Evolutionary conservation across 2,113 vertebrate species (phyloP), one percentile per base, ranked within the genome.

Genomic region (Saccopteryx bilineata): DNA sequence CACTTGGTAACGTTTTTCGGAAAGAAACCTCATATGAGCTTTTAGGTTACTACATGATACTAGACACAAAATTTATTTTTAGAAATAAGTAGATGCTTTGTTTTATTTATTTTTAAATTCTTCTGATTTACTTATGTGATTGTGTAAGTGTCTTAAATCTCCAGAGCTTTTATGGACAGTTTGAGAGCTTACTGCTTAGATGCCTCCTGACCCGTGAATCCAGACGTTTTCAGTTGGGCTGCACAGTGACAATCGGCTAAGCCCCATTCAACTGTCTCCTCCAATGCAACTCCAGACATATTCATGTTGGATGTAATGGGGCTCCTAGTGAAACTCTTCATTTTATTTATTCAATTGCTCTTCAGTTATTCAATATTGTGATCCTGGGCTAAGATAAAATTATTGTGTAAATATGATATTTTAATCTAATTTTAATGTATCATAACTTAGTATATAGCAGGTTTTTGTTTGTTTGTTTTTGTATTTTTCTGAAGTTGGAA

Each of bases 31-130:
- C 17, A 72, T 11, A 17, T 19, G 31, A 10, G 10, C 19, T 69
- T 84, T 50, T 48, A 33, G 58, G 8, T 66, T 80, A 74, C 13
- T 80, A 74, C 13, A 46, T 68, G 58, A 31, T 71, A 33, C 12
- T 72, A 58, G n/a, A 78, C 58, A 90, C 19, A 15, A 93, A 28
- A 48, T 93, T 92, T 71, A 31, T 9, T 65, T 58, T 58, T 31
- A 66, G 18, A 19, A 93, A 63, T 68, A 56, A 39, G 7, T 52
- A 4, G 76, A 65, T 48, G 23, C 4, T 54, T 76, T 69, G 26
- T 84, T 89, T 12, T 81, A 11, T 68, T 56, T 79, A 71, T 83
- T 76, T 76, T 93, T 60, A 66, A 82, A 58, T 66, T 58, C 66
- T 90, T 66, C 14, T 46, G 58, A 60, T 74, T 80, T 90, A 91